A percentile compares a stretch with the other conserved stretches of the same genome.
These are phyloP conservation scores for Philhelius pedissequus DNA, from an alignment of 2,888 invertebrate species.

Conservation along the genomic window DNA sequence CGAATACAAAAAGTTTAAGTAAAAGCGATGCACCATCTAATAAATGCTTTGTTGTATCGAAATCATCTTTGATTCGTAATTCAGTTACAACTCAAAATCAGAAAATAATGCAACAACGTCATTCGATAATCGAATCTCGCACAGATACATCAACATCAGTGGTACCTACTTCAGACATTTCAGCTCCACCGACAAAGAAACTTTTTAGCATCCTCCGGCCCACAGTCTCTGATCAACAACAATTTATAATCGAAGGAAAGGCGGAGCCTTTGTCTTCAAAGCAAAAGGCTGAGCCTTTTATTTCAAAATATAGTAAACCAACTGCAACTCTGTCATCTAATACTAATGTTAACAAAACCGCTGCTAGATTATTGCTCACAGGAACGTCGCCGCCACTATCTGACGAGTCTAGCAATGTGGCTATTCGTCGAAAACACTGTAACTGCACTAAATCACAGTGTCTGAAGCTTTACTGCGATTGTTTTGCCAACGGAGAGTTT, in stretches of 20 bases:
- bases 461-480: conserved; percentile 98
- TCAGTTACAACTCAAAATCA: conserved; percentile 52
- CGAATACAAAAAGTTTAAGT: conserved; percentile 49
- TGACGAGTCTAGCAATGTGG: conserved; percentile 63
- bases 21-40: conserved; percentile 70
- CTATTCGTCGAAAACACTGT: conserved; percentile 90
- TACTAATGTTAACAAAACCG: neutral
- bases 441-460: conserved; percentile 99
- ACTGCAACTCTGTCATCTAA: neutral
- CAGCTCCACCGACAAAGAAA: conserved; percentile 58
- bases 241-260: conserved; percentile 25
- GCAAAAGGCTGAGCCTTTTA: conserved; percentile 54
- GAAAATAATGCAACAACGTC: conserved; percentile 36
- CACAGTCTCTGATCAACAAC: neutral
- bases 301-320: conserved; percentile 51
- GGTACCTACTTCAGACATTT: neutral
- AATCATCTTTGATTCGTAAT: conserved; percentile 63
- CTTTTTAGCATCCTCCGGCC: conserved; percentile 70
- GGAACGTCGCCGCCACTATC: conserved; percentile 48
- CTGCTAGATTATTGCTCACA: neutral
- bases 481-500: conserved; percentile 99
- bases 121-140: neutral
- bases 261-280: conserved; percentile 59
- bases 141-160: neutral
- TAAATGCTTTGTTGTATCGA: conserved; percentile 73